Evolutionary conservation across 2,113 vertebrate genomes (phyloP).

Genomic region (Rafetus swinhoei): DNA sequence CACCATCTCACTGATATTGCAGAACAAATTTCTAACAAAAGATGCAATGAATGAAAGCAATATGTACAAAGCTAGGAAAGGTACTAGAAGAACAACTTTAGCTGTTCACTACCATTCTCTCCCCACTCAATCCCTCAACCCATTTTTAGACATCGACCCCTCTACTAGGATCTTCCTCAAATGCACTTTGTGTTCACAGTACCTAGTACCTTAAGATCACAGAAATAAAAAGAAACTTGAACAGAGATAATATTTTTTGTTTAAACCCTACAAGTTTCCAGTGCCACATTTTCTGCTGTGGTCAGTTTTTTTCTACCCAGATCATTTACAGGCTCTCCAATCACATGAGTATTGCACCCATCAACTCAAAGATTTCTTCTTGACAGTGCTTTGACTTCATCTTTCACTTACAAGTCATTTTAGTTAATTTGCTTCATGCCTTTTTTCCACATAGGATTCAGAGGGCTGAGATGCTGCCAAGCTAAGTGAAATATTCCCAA

Average conservation of each 20-base stretch:
- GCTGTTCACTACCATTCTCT: background rate
- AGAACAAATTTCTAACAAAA: slow-evolving; percentile 28
- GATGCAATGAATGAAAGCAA: slow-evolving; percentile 53
- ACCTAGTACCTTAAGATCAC: accelerated
- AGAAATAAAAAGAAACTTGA: slow-evolving; percentile 1
- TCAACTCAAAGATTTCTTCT: slow-evolving; percentile 16
- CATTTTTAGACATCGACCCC: background rate
- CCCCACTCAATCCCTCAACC: background rate
- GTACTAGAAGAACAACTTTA: background rate
- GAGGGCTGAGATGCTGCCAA: slow-evolving; percentile 29
- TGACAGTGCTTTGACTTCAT: slow-evolving; percentile 48
- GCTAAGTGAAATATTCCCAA: slow-evolving; percentile 56
- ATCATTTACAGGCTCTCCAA: background rate
- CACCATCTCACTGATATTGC: slow-evolving; percentile 10
- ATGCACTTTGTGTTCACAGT: accelerated
- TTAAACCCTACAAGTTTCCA: background rate
- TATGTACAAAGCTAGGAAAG: slow-evolving; percentile 8
- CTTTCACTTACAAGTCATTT: slow-evolving; percentile 53
- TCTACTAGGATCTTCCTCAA: background rate
- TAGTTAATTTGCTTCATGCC: slow-evolving; percentile 49
- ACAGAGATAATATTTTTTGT: background rate
- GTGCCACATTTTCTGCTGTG: background rate
- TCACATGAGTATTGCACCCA: background rate
- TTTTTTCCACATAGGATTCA: slow-evolving; percentile 26
- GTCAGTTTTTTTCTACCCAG: background rate